phyloP scores from a whole-genome alignment of 2,888 invertebrate genomes.

The Emesis furor region DNA sequence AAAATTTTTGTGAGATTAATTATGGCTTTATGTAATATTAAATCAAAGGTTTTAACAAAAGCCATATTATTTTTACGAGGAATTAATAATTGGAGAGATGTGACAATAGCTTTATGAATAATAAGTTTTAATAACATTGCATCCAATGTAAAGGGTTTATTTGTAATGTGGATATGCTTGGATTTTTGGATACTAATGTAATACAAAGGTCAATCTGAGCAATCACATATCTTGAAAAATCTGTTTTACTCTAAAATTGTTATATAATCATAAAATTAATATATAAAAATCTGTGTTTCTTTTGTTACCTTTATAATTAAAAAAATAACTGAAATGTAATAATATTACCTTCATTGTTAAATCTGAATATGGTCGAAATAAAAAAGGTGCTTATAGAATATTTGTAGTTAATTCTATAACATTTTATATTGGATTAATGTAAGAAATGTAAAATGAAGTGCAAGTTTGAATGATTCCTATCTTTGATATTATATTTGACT shows the following conservation, averaged over 20 bases:
- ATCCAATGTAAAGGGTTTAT: background rate
- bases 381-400: constrained; percentile 80
- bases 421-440: constrained; percentile 41
- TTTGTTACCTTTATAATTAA: constrained; percentile 9
- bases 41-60: background rate
- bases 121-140: background rate
- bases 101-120: background rate
- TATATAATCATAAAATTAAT: background rate
- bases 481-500: constrained; percentile 80
- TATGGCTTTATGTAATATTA: background rate
- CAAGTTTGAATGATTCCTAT: constrained; percentile 85
- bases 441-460: constrained; percentile 80
- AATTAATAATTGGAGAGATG: background rate
- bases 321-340: background rate
- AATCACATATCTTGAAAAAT: background rate
- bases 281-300: background rate
- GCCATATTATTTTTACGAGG: background rate
- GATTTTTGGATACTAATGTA: too few relatives aligned
- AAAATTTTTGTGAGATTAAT: background rate
- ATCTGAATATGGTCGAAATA: constrained; percentile 22
- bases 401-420: constrained; percentile 50
- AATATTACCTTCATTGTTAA: background rate
- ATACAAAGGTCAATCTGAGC: background rate
- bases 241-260: background rate
- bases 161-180: background rate